Evolutionary conservation across 1,140 invertebrate species (phyloP).

Genomic region (Lordiphosa collinella): DNA sequence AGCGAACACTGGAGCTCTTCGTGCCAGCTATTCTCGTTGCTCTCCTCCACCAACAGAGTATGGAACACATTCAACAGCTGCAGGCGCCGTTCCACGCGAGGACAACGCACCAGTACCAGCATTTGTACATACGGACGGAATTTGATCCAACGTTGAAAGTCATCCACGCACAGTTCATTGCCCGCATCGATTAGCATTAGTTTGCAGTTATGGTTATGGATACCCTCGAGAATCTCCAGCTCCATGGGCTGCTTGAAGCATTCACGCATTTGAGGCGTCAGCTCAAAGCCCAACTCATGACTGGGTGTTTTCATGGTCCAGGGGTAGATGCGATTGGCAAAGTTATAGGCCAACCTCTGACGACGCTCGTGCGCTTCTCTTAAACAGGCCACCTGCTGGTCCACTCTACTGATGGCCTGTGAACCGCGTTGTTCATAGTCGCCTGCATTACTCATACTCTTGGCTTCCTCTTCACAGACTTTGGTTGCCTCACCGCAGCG

Average conservation of each 20-base stretch:
- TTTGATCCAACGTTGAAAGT: constrained; percentile 61
- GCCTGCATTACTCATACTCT: background rate
- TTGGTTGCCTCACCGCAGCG: constrained; percentile 31
- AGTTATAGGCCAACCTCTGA: constrained; percentile 53
- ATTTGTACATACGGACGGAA: constrained; percentile 52
- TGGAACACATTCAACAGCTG: constrained; percentile 50
- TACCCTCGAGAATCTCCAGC: constrained; percentile 31
- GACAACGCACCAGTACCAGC: constrained; percentile 44
- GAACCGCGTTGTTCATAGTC: constrained; percentile 5
- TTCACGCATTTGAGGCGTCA: constrained; percentile 22
- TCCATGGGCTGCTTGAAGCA: constrained; percentile 37
- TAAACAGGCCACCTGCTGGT: constrained; percentile 12
- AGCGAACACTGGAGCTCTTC: constrained; percentile 51
- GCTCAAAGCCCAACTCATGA: constrained; percentile 33
- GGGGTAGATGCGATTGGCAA: constrained; percentile 55
- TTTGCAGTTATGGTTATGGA: constrained; percentile 40
- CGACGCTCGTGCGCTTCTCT: constrained; percentile 22
- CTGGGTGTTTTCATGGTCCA: constrained; percentile 63
- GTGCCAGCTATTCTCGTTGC: constrained; percentile 43
- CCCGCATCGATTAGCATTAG: constrained; percentile 62
- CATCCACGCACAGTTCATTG: constrained; percentile 35
- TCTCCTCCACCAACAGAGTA: constrained; percentile 44
- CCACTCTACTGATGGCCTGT: constrained; percentile 26
- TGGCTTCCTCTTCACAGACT: background rate
- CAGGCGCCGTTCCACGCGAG: constrained; percentile 37